phyloP scores from a whole-genome alignment of 2,113 vertebrate species.

The Columbina picui region DNA sequence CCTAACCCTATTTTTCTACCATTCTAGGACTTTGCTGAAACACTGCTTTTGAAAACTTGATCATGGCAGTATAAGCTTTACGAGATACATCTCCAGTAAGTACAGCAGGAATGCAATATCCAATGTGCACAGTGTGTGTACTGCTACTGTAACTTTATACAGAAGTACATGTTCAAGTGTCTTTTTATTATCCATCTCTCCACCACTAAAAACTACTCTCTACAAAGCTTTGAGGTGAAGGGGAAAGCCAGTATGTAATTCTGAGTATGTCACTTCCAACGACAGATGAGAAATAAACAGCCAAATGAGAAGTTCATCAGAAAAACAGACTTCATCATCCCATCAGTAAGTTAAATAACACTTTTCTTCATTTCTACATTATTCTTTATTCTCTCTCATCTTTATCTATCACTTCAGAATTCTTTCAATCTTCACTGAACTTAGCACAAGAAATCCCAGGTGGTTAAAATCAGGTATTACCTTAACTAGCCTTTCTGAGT shows the following conservation, averaged over 20 bases:
- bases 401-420: not conserved
- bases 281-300: not conserved
- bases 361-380: not conserved
- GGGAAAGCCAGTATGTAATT: not conserved
- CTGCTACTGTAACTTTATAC: not conserved
- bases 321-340: not conserved
- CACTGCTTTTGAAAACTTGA: not conserved
- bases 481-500: not conserved
- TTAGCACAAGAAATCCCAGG: not conserved
- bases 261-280: not conserved
- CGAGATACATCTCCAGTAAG: not conserved
- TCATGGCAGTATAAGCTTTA: not conserved
- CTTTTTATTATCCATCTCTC: not conserved
- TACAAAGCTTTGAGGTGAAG: slow-evolving; percentile 29
- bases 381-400: not conserved
- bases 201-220: slow-evolving; percentile 29
- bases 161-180: slow-evolving; percentile 15
- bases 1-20: not conserved
- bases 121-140: too few relatives aligned
- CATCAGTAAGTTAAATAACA: not conserved
- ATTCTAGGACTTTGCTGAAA: not conserved
- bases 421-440: not conserved
- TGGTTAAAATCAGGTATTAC: not conserved
- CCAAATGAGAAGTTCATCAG: slow-evolving; percentile 5
- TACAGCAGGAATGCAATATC: not conserved